Percentiles rank a stretch among this genome's conserved stretches.
Conservation (phyloP, 2,113 vertebrate genomes). For the Dipodomys merriami region DNA sequence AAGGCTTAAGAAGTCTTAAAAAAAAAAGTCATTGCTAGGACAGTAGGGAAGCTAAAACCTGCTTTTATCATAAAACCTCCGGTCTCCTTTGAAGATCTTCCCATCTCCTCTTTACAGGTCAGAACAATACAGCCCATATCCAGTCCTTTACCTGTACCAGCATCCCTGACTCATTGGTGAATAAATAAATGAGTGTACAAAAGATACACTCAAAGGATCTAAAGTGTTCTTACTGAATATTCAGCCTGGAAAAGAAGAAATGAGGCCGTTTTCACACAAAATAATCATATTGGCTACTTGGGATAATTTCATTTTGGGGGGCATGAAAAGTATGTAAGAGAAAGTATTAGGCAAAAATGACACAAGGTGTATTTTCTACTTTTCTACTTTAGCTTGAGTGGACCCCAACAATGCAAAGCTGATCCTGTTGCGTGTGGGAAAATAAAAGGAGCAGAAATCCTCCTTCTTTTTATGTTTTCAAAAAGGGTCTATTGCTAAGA, state of each 20-base stretch:
- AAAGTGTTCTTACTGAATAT: background rate
- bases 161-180: background rate
- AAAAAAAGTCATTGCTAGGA: background rate
- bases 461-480: background rate
- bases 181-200: slow-evolving; percentile 47
- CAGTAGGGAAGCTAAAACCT: slow-evolving; percentile 1
- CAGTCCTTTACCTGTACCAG: background rate
- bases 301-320: background rate
- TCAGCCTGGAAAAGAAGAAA: background rate
- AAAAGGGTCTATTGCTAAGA: background rate
- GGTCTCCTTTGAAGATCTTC: slow-evolving; percentile 55
- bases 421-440: background rate
- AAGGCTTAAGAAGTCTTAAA: slow-evolving; percentile 48
- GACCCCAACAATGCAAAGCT: background rate
- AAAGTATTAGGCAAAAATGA: background rate
- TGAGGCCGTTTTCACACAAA: background rate
- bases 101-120: slow-evolving; percentile 2
- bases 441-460: background rate
- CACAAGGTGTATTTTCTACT: slow-evolving; percentile 1
- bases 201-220: background rate
- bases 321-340: background rate
- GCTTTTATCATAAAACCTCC: slow-evolving; percentile 54
- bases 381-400: background rate
- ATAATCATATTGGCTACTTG: background rate
- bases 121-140: background rate